Percentiles rank a stretch among this genome's conserved stretches.
phyloP scores from a whole-genome alignment of 2,888 invertebrate species.

The Dynastes hyllus region DNA sequence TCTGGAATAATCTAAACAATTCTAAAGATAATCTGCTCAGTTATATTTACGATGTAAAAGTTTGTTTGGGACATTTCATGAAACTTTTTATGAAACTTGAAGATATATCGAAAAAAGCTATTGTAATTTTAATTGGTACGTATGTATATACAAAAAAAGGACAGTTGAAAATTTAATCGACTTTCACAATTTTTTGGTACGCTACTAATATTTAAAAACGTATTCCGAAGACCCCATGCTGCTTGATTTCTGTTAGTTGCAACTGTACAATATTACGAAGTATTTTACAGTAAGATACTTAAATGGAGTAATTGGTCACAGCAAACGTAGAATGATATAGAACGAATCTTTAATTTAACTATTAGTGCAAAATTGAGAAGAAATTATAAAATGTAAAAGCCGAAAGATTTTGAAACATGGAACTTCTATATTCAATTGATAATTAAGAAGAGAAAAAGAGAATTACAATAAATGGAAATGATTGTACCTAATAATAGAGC shows the following conservation, averaged over 20 bases:
- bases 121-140: neutral
- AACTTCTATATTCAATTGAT: neutral
- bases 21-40: too few species aligned
- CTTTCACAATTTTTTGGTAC: neutral
- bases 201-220: neutral
- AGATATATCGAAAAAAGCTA: too few species aligned
- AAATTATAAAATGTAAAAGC: too few species aligned
- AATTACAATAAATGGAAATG: neutral
- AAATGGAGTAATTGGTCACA: neutral
- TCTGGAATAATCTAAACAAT: too few species aligned
- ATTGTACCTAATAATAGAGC: neutral
- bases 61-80: too few species aligned
- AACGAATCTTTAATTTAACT: too few species aligned
- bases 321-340: neutral
- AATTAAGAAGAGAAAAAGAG: too few species aligned
- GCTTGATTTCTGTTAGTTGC: neutral
- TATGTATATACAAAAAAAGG: neutral
- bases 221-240: neutral
- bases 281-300: neutral
- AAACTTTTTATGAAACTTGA: too few species aligned
- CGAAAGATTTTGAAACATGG: neutral
- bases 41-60: too few species aligned
- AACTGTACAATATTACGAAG: constrained; percentile 1
- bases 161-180: neutral
- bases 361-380: too few species aligned